A percentile compares a stretch with the other conserved stretches of the same genome.
These are phyloP conservation scores for Lagorchestes hirsutus DNA, from an alignment of 2,797 vertebrate species.

Conservation along the genomic window DNA sequence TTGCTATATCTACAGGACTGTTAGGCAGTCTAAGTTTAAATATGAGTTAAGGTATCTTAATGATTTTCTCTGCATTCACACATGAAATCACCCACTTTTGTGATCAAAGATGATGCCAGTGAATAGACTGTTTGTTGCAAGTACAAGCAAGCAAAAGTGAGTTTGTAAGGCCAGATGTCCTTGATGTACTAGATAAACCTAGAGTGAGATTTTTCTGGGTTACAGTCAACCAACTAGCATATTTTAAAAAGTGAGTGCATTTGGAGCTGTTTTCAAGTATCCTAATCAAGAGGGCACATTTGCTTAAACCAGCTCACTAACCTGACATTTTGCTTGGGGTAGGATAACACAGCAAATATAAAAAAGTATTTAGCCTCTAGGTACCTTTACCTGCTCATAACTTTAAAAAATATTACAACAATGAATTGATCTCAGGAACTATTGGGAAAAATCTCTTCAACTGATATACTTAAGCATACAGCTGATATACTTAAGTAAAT, in stretches of 20 bases:
- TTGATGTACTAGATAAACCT: conserved; percentile 19
- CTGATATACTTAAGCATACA: neutral
- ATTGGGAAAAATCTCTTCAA: conserved; percentile 6
- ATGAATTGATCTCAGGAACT: conserved; percentile 13
- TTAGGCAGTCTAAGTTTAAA: neutral
- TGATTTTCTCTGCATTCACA: neutral
- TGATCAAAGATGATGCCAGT: neutral
- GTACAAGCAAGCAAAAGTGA: neutral
- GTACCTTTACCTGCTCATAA: neutral
- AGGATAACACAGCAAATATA: conserved; percentile 19
- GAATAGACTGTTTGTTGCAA: neutral
- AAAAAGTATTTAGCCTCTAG: neutral
- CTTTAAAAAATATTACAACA: conserved; percentile 19
- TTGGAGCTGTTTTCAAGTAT: neutral
- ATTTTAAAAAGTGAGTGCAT: neutral
- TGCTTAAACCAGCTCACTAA: conserved; percentile 6
- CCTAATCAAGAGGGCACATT: conserved; percentile 15
- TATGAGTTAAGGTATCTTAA: neutral
- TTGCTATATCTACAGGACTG: neutral
- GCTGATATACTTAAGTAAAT: neutral
- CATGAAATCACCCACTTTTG: neutral
- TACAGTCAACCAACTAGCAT: neutral
- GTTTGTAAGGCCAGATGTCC: neutral
- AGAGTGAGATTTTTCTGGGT: conserved; percentile 1
- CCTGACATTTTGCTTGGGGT: neutral